Conservation (phyloP, 2,888 invertebrate genomes). For the Gastracanthus pulcherrimus region DNA sequence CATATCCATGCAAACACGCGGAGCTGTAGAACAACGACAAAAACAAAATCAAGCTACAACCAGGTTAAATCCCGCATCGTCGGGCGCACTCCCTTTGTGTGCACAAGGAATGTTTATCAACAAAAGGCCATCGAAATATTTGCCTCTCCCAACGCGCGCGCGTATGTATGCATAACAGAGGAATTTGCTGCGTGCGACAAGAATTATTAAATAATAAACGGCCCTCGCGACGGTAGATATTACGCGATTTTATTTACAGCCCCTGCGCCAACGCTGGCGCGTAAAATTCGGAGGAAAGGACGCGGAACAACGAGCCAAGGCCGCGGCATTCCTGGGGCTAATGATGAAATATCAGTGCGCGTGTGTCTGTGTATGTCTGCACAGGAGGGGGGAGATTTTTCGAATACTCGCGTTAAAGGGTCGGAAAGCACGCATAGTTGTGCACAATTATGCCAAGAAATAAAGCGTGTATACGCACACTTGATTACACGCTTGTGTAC, state of each 20-base stretch:
- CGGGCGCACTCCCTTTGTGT: not conserved
- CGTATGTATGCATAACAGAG: too few species aligned
- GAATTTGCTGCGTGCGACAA: not conserved
- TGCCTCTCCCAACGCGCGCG: too few species aligned
- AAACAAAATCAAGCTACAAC: not conserved
- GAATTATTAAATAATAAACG: constrained; percentile 17
- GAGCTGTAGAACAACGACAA: not conserved
- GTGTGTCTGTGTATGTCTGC: not conserved
- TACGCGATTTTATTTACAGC: constrained; percentile 15
- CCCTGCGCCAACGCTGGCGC: too few species aligned
- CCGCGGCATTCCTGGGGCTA: constrained; percentile 14
- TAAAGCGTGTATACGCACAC: not conserved
- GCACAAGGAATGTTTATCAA: not conserved
- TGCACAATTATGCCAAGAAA: not conserved
- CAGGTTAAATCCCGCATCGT: too few species aligned
- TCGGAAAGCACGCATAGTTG: not conserved
- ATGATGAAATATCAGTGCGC: constrained; percentile 40
- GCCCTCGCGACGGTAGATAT: not conserved
- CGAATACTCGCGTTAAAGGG: not conserved
- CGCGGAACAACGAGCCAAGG: not conserved
- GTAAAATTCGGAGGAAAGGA: too few species aligned
- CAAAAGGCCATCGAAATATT: not conserved
- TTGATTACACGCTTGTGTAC: constrained; percentile 1
- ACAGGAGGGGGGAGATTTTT: not conserved
- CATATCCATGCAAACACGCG: not conserved